These are phyloP conservation scores for Chaetodon trifasciatus DNA, from an alignment of 2,797 vertebrate genomes.

Conservation along the genomic window DNA sequence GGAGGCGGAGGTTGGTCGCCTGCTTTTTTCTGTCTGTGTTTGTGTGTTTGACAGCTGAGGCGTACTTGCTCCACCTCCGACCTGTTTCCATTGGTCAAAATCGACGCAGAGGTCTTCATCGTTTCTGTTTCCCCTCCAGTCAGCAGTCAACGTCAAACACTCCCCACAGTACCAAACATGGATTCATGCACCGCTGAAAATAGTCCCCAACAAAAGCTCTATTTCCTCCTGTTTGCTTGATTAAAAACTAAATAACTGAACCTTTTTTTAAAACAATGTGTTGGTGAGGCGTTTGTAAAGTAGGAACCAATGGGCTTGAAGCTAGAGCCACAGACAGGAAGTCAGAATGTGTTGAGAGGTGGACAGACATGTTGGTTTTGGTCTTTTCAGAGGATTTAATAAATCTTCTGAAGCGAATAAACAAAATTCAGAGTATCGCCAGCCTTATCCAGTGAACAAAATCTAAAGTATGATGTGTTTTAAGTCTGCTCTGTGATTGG, in stretches of 20 bases:
- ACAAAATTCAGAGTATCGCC: not conserved
- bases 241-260: not conserved
- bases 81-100: too few species aligned
- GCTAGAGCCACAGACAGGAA: not conserved
- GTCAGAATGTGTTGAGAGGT: not conserved
- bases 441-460: not conserved
- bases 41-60: not conserved
- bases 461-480: not conserved
- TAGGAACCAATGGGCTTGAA: not conserved
- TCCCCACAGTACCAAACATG: too few species aligned
- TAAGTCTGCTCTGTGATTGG: constrained; percentile 10
- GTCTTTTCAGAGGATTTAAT: not conserved
- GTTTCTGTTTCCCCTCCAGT: too few species aligned
- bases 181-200: too few species aligned
- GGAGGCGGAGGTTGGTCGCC: constrained; percentile 86
- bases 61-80: not conserved
- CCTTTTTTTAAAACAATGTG: not conserved
- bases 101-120: too few species aligned
- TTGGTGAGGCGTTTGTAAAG: not conserved
- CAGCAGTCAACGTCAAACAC: too few species aligned
- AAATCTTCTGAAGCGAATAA: not conserved
- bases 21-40: not conserved
- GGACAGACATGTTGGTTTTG: not conserved
- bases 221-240: not conserved
- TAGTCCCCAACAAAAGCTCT: too few species aligned